Evolutionary conservation across 2,797 vertebrate genomes (phyloP).

Genomic region (Clamator glandarius): DNA sequence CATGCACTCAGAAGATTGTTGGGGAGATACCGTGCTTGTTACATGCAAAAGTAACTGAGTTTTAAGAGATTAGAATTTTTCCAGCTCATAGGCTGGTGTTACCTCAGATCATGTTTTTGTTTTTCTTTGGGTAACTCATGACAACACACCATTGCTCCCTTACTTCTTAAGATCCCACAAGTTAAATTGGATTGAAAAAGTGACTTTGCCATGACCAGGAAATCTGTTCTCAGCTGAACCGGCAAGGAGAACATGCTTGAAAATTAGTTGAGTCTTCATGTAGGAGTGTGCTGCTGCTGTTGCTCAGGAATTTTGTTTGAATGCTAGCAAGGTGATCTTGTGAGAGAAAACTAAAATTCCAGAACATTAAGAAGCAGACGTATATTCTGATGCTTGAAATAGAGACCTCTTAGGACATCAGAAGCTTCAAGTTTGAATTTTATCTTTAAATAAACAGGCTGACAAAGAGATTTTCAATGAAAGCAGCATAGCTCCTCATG

Average conservation of each 20-base stretch:
- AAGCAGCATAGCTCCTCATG: background rate
- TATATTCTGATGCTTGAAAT: background rate
- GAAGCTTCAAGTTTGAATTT: background rate
- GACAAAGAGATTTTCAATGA: background rate
- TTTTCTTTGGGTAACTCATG: background rate
- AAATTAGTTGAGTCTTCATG: background rate
- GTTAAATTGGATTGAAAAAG: background rate
- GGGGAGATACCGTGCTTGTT: background rate
- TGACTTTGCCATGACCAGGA: background rate
- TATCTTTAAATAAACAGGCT: background rate
- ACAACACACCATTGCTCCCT: background rate
- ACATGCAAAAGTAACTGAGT: background rate
- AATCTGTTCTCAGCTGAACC: background rate
- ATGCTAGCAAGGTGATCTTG: background rate
- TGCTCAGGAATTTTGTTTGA: background rate
- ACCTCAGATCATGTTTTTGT: background rate
- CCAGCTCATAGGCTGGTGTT: background rate
- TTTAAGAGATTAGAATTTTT: background rate
- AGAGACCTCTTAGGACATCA: background rate
- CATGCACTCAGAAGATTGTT: background rate
- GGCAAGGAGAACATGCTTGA: background rate
- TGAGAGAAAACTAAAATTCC: background rate
- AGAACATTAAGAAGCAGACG: background rate
- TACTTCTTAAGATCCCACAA: background rate
- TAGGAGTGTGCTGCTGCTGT: background rate